A percentile compares a stretch with the other conserved stretches of the same genome.
Conservation (phyloP, 2,888 invertebrate species). For the Scaptomyza cyrtandrae region DNA sequence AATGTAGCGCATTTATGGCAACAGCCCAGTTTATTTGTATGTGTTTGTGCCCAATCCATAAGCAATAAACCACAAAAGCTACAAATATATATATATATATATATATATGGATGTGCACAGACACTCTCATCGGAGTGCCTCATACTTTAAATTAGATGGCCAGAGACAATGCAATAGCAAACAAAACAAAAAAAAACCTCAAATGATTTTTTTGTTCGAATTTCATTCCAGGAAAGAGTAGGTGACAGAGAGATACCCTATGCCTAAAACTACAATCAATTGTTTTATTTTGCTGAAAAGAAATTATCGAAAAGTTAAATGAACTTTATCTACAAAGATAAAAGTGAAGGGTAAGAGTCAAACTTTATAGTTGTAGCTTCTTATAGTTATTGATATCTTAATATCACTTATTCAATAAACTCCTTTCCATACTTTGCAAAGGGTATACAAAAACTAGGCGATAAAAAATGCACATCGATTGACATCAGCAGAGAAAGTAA, state of each 20-base stretch:
- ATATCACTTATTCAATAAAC: background rate
- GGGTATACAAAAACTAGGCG: background rate
- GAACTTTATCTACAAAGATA: background rate
- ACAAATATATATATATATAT: background rate
- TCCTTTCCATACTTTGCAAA: no score
- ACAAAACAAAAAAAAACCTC: conserved; percentile 8
- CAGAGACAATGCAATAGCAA: conserved; percentile 10
- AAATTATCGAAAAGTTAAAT: background rate
- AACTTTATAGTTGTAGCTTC: background rate
- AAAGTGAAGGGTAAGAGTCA: background rate
- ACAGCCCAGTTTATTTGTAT: conserved; percentile 27
- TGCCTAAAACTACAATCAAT: background rate
- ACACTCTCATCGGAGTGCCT: conserved; percentile 23
- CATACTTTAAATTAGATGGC: conserved; percentile 54
- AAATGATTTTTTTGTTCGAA: conserved; percentile 18
- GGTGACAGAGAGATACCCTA: conserved; percentile 1
- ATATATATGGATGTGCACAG: background rate
- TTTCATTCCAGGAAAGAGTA: background rate
- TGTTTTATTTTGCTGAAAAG: background rate
- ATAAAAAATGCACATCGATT: conserved; percentile 35
- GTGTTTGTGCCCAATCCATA: conserved; percentile 46
- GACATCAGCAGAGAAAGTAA: conserved; percentile 42
- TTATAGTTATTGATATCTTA: no score
- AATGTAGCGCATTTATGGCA: conserved; percentile 58
- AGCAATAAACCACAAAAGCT: conserved; percentile 63